phyloP scores from a whole-genome alignment of 2,888 invertebrate genomes.

The Pristionchus mayeri region DNA sequence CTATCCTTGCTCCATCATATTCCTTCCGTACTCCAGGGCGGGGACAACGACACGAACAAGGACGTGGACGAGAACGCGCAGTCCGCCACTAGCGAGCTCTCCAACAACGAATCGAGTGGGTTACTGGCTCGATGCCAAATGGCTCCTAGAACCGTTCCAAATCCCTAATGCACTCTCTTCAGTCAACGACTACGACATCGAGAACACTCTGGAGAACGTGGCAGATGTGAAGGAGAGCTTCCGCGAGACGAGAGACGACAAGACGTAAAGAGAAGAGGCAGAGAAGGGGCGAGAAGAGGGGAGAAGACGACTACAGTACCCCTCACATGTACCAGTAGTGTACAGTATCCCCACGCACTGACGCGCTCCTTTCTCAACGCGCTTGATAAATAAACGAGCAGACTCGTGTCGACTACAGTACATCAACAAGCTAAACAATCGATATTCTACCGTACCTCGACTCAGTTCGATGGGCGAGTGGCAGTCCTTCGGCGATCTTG shows the following conservation, averaged over 20 bases:
- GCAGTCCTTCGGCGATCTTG: constrained; percentile 87
- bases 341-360: not conserved
- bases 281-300: not conserved
- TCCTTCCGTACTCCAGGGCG: constrained; percentile 18
- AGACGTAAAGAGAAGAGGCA: constrained; percentile 20
- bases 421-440: not conserved
- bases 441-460: constrained; percentile 83
- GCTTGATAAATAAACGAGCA: constrained; percentile 41
- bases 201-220: constrained; percentile 66
- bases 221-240: constrained; percentile 40
- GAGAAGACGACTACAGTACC: constrained; percentile 16
- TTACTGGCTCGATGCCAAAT: not conserved
- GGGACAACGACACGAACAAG: constrained; percentile 54
- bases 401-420: not conserved
- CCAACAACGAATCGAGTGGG: constrained; percentile 51
- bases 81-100: constrained; percentile 50
- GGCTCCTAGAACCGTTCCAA: not conserved
- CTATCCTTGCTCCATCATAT: not conserved
- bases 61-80: constrained; percentile 62
- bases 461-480: constrained; percentile 93
- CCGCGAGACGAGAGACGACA: constrained; percentile 12
- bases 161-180: constrained; percentile 49
- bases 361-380: constrained; percentile 6
- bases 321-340: not conserved
- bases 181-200: constrained; percentile 64